These are phyloP conservation scores for Actinemys pallida DNA, from an alignment of 2,113 vertebrate genomes.

Conservation along the genomic window DNA sequence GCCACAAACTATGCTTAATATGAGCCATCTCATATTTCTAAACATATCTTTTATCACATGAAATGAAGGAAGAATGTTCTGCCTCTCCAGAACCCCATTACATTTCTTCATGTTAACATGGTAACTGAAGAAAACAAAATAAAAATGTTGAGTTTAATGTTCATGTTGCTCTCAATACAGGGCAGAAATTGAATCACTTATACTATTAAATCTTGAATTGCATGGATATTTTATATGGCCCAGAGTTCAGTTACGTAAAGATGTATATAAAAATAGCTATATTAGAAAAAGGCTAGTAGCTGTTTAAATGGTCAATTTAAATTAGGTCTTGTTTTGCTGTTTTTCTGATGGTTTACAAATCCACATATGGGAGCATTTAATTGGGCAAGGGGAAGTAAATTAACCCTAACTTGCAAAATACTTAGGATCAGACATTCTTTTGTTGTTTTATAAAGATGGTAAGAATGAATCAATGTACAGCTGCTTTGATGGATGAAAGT, in stretches of 20 bases:
- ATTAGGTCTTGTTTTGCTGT: accelerated
- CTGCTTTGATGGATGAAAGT: not conserved
- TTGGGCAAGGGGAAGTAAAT: not conserved
- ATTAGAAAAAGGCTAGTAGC: not conserved
- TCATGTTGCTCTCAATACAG: not conserved
- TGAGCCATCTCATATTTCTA: not conserved
- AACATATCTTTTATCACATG: not conserved
- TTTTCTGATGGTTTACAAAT: not conserved
- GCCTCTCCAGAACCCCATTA: not conserved
- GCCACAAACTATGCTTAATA: not conserved
- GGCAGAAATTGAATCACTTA: not conserved
- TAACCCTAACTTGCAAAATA: not conserved
- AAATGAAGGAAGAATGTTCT: not conserved
- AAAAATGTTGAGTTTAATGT: not conserved
- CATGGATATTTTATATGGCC: not conserved
- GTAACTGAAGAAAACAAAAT: not conserved
- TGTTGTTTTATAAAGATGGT: not conserved
- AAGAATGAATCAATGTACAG: not conserved
- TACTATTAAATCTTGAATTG: not conserved
- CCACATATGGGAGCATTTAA: not conserved
- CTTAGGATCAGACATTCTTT: not conserved
- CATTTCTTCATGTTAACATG: not conserved
- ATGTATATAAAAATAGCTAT: not conserved
- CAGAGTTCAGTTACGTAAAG: not conserved
- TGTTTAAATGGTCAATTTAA: not conserved